Base-by-base conservation (phyloP, 2,113 vertebrate species). In the Nestor notabilis region DNA sequence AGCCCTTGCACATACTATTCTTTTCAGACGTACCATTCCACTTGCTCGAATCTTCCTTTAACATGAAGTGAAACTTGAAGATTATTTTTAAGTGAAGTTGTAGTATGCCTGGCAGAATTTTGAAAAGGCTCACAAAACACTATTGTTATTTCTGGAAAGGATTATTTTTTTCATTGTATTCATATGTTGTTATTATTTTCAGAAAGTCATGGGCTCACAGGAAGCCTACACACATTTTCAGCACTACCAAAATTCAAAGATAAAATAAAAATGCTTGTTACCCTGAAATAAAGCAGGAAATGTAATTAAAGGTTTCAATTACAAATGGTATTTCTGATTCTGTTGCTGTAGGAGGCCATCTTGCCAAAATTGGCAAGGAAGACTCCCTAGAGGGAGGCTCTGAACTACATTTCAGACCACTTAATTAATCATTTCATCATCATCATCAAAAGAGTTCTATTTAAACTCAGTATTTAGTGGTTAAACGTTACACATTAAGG, bases 251-350 rank as follows among this genome's bases (percentile, higher is more conserved):
- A 81, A 55, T 49, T 63, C 72, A 78, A 33, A 88, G 28, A 75
- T 53, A 50, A 43, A 47, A 4, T 14, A 3, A 0, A 19, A 60
- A 61, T 0, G 0, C 17, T 83, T 41, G 4, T 47, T 90, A 60
- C 83, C 39, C 64, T 68, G 24, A 81, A 90, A 92, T 89, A 96
- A 90, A 94, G 80, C 68, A 94, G 47, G 47, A 97, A 93, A 90
- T 37, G 41, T 68, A 88, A 94, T 93, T 88, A 92, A 86, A 95
- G 71, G 64, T 68, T 81, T 83, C 44, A 92, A 87, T 78, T 93
- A 90, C 39, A 19, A 41, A 4, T 92, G 90, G 80, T 68, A 83
- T 94, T 94, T 96, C 79, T 80, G 65, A 92, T 71, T 74, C 71
- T 77, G 35, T 4, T 95, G 64, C 92, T 92, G 60, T 63, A 78